Base-by-base conservation (phyloP, 1,140 invertebrate species). In the Spodoptera litura region DNA sequence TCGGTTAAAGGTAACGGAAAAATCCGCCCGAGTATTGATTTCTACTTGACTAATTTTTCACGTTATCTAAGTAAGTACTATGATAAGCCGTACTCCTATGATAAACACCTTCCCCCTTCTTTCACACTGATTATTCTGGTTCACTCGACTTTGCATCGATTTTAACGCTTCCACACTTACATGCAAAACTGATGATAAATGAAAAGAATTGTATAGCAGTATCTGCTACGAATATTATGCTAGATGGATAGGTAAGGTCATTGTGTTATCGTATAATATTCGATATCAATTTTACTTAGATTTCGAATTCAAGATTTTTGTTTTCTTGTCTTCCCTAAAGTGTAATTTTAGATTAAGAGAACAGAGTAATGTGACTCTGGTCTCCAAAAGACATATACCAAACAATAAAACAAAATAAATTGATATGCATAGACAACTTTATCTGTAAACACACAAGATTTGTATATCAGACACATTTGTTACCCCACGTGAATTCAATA, bases 11-110 rank as follows among this genome's bases (percentile, higher is more conserved):
- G 84, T 85, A 81, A 83, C 81, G 83, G 78, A 85, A 87, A 87
- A 87, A 66, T 83, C 71, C 83, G 73, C 75, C 72, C 55, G 27
- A 84, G 81, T 94, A 94, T 94, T 89, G 92, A 94, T 94, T 93
- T 89, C 61, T 83, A 88, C 87, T 92, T 83, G 85, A 87, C 81
- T 85, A 92, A 90, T 91, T 92, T 92, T 87, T 70, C 84, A 68
- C 88, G 81, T 89, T 94, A 94, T 94, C 92, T 90, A 87, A 86
- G 86, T 90, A 87, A 86, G 86, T 80, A 79, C 83, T 75, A 38
- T 78, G 91, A 93, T 93, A 93, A 93, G 80, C 64, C 85, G 85
- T 88, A 87, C 85, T 85, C 81, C 87, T 89, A 70, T 87, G 89
- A 93, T 93, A 93, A 89, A 88, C 79, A 61, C 74, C 75, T 68